These are phyloP conservation scores for Zaprionus africanus DNA, from an alignment of 1,140 invertebrate species.

Conservation along the genomic window DNA sequence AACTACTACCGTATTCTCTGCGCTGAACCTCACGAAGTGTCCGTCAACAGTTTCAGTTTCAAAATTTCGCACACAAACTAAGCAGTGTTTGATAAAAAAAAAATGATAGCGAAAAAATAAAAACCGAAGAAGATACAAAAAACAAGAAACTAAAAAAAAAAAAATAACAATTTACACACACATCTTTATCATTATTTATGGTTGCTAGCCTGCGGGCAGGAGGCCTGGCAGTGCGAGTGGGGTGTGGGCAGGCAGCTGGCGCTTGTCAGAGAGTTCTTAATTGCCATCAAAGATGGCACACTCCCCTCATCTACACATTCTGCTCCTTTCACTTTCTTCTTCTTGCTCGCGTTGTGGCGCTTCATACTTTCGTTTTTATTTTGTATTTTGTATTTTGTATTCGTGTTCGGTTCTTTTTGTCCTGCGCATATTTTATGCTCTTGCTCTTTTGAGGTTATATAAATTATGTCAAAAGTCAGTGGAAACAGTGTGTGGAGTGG, in stretches of 20 bases:
- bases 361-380: constrained; percentile 2
- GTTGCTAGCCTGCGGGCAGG: constrained; percentile 5
- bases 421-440: constrained; percentile 52
- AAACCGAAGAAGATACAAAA: constrained; percentile 16
- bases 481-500: constrained; percentile 9
- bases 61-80: constrained; percentile 28
- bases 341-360: background rate
- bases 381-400: constrained; percentile 24
- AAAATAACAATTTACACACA: constrained; percentile 27
- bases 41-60: constrained; percentile 20
- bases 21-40: constrained; percentile 73
- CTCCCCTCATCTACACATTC: background rate
- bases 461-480: constrained; percentile 62
- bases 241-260: constrained; percentile 18
- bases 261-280: constrained; percentile 44
- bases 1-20: constrained; percentile 84
- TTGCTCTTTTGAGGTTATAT: constrained; percentile 56
- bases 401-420: constrained; percentile 26
- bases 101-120: constrained; percentile 5
- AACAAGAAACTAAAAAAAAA: constrained; percentile 9
- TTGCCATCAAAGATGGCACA: constrained; percentile 33
- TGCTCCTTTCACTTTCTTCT: background rate
- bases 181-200: constrained; percentile 47
- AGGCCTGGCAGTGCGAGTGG: too few species aligned
- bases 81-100: constrained; percentile 9